phyloP scores from a whole-genome alignment of 1,140 invertebrate genomes.

The Rhopalosiphum maidis region DNA sequence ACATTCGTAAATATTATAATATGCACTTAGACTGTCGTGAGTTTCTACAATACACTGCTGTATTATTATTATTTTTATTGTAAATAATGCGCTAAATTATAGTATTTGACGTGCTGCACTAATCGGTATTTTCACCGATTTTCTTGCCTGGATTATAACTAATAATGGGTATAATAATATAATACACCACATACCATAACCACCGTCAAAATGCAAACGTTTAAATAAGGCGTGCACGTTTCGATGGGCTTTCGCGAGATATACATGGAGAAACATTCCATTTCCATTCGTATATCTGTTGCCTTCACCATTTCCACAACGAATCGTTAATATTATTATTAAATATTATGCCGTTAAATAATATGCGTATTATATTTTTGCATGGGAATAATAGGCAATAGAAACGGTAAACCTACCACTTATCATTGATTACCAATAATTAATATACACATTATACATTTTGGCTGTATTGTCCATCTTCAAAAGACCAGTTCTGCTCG shows the following conservation, averaged over 20 bases:
- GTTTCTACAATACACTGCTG: not conserved
- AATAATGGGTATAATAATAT: not conserved
- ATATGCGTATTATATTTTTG: not conserved
- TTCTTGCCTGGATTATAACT: not conserved
- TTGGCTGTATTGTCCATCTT: conserved; percentile 5
- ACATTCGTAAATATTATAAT: not conserved
- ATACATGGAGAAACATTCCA: not conserved
- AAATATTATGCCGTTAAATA: not conserved
- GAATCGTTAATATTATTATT: not conserved
- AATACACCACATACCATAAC: not conserved
- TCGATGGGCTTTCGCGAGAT: not conserved
- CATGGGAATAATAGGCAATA: not conserved
- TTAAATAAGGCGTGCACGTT: not conserved
- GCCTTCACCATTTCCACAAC: not conserved
- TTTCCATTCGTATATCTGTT: not conserved
- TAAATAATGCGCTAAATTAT: not conserved
- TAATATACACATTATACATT: not conserved
- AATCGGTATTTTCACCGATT: conserved; percentile 24
- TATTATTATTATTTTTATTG: not conserved
- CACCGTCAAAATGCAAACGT: not conserved
- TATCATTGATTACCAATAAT: not conserved
- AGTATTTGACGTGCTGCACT: not conserved
- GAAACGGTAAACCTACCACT: not conserved
- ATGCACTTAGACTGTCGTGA: not conserved
- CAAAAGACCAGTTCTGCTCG: not conserved